phyloP scores from a whole-genome alignment of 1,140 invertebrate genomes.

The Zaprionus camerounensis region DNA sequence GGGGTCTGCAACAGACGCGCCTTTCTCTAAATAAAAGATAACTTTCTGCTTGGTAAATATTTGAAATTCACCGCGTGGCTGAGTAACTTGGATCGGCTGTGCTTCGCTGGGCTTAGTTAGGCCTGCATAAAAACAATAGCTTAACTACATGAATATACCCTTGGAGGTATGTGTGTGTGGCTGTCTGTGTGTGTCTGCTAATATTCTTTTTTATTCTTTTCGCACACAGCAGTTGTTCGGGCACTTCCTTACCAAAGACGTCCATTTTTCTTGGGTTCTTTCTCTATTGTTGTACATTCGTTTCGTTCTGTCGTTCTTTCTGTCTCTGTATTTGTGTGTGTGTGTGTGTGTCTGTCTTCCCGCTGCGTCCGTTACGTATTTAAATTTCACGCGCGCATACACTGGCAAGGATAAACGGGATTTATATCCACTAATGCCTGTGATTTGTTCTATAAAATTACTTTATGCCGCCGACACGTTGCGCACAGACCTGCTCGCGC shows the following conservation, averaged over 20 bases:
- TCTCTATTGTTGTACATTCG: slow-evolving; percentile 52
- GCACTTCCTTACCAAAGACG: slow-evolving; percentile 55
- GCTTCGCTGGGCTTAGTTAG: slow-evolving; percentile 14
- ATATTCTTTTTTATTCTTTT: slow-evolving; percentile 42
- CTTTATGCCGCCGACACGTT: slow-evolving; percentile 76
- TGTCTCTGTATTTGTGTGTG: background rate
- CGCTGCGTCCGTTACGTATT: slow-evolving; percentile 56
- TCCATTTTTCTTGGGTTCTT: slow-evolving; percentile 61
- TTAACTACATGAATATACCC: slow-evolving; percentile 30
- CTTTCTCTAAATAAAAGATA: background rate
- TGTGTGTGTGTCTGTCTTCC: slow-evolving; percentile 2
- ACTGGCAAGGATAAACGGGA: slow-evolving; percentile 79
- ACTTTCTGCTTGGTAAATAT: background rate
- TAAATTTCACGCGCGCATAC: slow-evolving; percentile 81
- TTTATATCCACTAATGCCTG: slow-evolving; percentile 81
- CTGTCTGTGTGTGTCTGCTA: slow-evolving; percentile 2
- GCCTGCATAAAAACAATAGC: slow-evolving; percentile 50
- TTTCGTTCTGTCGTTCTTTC: slow-evolving; percentile 5
- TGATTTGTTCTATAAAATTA: slow-evolving; percentile 83
- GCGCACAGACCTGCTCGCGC: slow-evolving; percentile 30
- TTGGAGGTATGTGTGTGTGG: background rate
- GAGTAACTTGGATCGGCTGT: slow-evolving; percentile 20
- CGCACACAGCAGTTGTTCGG: slow-evolving; percentile 49
- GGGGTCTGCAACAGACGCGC: background rate
- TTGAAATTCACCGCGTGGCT: slow-evolving; percentile 27